Evolutionary conservation across 2,888 invertebrate genomes (phyloP).

Genomic region (Mythimna lalbum): DNA sequence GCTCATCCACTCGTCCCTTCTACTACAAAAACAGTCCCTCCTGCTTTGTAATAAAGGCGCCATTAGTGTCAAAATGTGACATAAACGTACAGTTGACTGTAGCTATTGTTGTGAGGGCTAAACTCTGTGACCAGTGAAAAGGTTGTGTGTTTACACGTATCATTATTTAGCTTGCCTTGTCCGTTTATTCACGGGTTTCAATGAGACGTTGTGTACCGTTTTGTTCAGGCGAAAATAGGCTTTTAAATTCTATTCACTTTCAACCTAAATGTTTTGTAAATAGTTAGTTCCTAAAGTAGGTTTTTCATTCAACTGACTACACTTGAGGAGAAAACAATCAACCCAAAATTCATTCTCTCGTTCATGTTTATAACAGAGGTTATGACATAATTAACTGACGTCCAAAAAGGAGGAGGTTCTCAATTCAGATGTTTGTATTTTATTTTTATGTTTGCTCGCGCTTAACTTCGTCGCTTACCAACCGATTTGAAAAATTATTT

Average conservation of each 20-base stretch:
- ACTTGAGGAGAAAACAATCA: not conserved
- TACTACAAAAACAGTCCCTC: not conserved
- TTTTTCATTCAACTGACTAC: not conserved
- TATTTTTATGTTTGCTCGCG: too few relatives aligned
- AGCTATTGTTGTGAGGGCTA: constrained; percentile 17
- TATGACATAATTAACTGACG: too few relatives aligned
- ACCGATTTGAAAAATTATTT: too few relatives aligned
- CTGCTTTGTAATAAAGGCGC: not conserved
- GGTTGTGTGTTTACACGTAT: constrained; percentile 6
- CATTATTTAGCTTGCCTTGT: constrained; percentile 1
- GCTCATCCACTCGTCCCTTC: not conserved
- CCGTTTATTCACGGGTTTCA: constrained; percentile 8
- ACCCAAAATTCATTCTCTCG: not conserved
- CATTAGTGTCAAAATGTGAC: not conserved
- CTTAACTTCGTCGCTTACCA: too few relatives aligned
- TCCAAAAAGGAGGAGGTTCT: too few relatives aligned
- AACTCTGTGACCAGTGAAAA: constrained; percentile 12
- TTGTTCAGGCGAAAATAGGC: not conserved
- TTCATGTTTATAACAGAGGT: not conserved
- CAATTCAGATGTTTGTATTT: too few relatives aligned
- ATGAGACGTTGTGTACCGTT: constrained; percentile 6
- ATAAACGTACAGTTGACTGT: not conserved
- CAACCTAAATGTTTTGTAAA: not conserved
- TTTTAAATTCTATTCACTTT: not conserved
- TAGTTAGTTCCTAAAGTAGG: not conserved